These are phyloP conservation scores for Graphium colonna DNA, from an alignment of 2,888 invertebrate species.

Conservation along the genomic window DNA sequence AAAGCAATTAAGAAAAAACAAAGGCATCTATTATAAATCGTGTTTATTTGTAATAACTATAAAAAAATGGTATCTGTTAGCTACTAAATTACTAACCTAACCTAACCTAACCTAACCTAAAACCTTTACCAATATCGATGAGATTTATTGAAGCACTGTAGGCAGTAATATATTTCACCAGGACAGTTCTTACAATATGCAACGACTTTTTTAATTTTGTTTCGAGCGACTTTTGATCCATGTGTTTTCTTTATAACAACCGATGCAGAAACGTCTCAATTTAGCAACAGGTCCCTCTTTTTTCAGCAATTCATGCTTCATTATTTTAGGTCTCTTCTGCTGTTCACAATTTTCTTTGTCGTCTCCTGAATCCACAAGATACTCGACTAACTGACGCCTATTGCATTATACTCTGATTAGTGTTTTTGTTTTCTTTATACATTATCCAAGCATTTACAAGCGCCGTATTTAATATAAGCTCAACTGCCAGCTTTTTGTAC, in stretches of 20 bases:
- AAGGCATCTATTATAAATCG: background rate
- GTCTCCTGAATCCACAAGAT: too few relatives aligned
- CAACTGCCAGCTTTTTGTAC: background rate
- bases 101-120: too few relatives aligned
- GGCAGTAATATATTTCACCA: constrained; percentile 15
- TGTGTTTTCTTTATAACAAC: background rate
- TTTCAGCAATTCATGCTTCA: too few relatives aligned
- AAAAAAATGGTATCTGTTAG: background rate
- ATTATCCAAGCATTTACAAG: constrained; percentile 38
- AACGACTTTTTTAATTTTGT: constrained; percentile 5
- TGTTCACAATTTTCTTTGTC: too few relatives aligned
- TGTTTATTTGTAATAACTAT: constrained; percentile 1
- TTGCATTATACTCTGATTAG: constrained; percentile 24
- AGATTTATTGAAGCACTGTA: constrained; percentile 22
- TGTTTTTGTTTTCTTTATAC: constrained; percentile 28
- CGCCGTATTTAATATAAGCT: constrained; percentile 24
- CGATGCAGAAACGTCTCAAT: background rate
- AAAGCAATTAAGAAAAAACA: background rate
- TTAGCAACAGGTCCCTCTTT: constrained; percentile 9
- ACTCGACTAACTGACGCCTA: constrained; percentile 21
- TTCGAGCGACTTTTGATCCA: constrained; percentile 1
- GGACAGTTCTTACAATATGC: constrained; percentile 15
- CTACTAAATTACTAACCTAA: too few relatives aligned
- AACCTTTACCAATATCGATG: constrained; percentile 20
- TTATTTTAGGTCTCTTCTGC: constrained; percentile 10